Evolutionary conservation across 2,113 vertebrate genomes (phyloP).

Genomic region (Pangasianodon gigas): DNA sequence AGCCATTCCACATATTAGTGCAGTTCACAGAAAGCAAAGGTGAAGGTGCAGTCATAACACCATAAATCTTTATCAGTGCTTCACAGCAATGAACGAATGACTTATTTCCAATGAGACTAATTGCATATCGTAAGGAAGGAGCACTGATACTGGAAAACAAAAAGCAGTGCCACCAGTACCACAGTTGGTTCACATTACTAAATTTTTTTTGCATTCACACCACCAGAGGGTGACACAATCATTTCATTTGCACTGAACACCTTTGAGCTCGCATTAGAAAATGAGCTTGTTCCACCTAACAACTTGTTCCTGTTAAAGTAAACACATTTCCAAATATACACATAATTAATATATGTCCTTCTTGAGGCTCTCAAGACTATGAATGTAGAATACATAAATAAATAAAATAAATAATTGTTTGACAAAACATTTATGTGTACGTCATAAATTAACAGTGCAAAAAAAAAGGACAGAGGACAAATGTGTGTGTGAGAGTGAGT

Average conservation of each 20-base stretch:
- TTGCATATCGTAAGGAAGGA: constrained; percentile 33
- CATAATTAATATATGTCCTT: constrained; percentile 9
- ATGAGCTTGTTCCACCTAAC: background rate
- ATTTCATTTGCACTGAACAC: constrained; percentile 5
- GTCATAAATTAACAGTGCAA: background rate
- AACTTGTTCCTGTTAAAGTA: constrained; percentile 12
- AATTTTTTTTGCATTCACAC: constrained; percentile 1
- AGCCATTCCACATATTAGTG: background rate
- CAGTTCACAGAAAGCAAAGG: constrained; percentile 14
- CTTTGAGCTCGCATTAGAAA: background rate
- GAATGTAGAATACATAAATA: constrained; percentile 19
- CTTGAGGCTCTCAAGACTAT: constrained; percentile 33
- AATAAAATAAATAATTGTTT: background rate
- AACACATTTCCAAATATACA: constrained; percentile 31
- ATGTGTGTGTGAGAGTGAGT: background rate
- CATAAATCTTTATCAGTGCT: background rate
- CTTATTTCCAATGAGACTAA: background rate
- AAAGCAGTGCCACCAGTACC: background rate
- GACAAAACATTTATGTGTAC: background rate
- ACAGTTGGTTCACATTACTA: background rate
- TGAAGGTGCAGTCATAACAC: background rate
- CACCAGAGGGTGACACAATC: constrained; percentile 41
- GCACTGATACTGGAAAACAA: constrained; percentile 2
- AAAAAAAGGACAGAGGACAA: background rate
- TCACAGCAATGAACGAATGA: background rate